Evolutionary conservation across 2,888 invertebrate species (phyloP).

Genomic region (Aleiodes leptofemur): DNA sequence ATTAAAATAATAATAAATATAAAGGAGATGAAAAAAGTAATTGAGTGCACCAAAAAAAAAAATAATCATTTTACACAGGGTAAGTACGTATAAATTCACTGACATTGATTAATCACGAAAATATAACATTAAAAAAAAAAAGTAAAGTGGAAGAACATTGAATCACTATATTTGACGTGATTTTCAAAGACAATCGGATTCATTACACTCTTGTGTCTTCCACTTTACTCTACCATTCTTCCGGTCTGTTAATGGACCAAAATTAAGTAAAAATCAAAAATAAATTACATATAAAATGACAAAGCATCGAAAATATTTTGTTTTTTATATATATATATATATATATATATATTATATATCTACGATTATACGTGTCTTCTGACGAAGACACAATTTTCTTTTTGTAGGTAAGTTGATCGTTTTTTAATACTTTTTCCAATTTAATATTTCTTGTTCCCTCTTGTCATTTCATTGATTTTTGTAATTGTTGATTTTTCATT

Average conservation of each 20-base stretch:
- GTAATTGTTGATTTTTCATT: slow-evolving; percentile 69
- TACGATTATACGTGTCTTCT: neutral
- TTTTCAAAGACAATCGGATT: too few relatives aligned
- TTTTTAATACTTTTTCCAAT: slow-evolving; percentile 3
- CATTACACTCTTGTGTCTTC: too few relatives aligned
- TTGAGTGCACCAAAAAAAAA: slow-evolving; percentile 30
- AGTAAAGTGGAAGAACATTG: too few relatives aligned
- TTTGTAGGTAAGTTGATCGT: slow-evolving; percentile 10
- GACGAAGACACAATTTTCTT: neutral
- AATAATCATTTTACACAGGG: neutral
- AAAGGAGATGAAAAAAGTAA: neutral
- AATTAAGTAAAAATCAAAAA: neutral
- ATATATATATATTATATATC: too few relatives aligned
- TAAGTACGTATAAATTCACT: slow-evolving; percentile 1
- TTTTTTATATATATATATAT: neutral
- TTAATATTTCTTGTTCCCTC: neutral
- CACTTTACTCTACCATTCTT: too few relatives aligned
- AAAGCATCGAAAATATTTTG: neutral
- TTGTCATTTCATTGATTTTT: slow-evolving; percentile 51
- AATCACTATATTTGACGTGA: too few relatives aligned
- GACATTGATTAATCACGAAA: neutral
- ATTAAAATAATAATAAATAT: too few relatives aligned
- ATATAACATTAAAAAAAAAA: neutral
- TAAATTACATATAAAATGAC: slow-evolving; percentile 24
- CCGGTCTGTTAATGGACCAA: too few relatives aligned